These are phyloP conservation scores for Tangara arthus DNA, from an alignment of 2,797 vertebrate genomes.

Conservation along the genomic window DNA sequence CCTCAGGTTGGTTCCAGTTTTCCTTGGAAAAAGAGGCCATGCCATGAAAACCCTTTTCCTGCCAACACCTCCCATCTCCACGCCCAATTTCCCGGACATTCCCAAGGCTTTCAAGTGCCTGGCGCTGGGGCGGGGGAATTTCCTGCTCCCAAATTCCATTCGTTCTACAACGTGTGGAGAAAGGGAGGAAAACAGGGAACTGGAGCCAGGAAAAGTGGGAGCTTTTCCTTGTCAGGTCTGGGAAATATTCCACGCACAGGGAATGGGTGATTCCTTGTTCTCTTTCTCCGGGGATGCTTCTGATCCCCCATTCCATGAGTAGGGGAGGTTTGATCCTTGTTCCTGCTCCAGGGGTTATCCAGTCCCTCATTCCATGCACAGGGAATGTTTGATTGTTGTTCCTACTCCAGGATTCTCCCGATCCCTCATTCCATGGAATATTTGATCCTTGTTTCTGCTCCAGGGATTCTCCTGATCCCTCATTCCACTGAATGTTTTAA, in stretches of 20 bases:
- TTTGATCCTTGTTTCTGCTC: too few species aligned
- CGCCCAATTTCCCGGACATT: background rate
- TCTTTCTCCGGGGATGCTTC: background rate
- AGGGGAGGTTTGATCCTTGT: background rate
- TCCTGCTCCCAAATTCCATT: slow-evolving; percentile 44
- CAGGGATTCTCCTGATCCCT: rapidly evolving
- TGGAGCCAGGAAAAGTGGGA: background rate
- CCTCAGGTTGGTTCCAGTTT: background rate
- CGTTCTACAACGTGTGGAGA: background rate
- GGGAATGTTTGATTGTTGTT: background rate
- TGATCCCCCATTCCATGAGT: background rate
- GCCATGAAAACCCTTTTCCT: background rate
- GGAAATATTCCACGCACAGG: background rate
- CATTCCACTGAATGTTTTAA: background rate
- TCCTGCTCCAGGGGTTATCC: too few species aligned
- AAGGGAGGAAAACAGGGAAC: background rate
- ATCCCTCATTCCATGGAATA: too few species aligned
- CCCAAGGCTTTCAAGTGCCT: background rate
- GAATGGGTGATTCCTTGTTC: too few species aligned
- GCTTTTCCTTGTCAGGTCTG: rapidly evolving
- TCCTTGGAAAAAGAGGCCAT: background rate
- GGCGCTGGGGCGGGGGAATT: background rate
- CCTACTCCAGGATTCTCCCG: background rate
- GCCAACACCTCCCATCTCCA: background rate
- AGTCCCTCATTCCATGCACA: background rate